phyloP scores from a whole-genome alignment of 2,888 invertebrate species.

The Brachycybe producta region DNA sequence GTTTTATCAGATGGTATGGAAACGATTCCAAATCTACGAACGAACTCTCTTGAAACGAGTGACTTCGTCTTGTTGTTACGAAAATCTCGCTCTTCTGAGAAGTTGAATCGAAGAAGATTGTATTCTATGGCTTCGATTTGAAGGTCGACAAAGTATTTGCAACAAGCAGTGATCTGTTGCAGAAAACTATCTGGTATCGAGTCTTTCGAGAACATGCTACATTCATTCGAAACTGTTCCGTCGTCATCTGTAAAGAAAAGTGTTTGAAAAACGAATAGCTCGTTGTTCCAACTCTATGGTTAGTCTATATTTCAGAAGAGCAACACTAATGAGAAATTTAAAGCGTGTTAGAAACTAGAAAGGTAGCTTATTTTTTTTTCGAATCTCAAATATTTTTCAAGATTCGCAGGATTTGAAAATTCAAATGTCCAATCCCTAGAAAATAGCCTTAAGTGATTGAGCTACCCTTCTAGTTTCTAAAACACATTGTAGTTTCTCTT shows the following conservation, averaged over 20 bases:
- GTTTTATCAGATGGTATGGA: neutral
- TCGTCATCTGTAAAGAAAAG: neutral
- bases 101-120: conserved; percentile 2
- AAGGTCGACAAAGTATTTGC: neutral
- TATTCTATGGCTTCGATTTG: conserved; percentile 3
- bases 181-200: neutral
- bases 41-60: neutral
- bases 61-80: neutral
- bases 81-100: neutral
- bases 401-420: neutral
- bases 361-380: neutral
- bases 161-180: neutral
- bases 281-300: neutral
- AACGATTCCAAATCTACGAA: neutral
- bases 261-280: neutral
- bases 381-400: neutral
- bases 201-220: neutral
- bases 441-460: too few species aligned
- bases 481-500: too few species aligned
- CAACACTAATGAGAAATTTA: too few species aligned
- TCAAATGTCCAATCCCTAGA: neutral
- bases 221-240: neutral
- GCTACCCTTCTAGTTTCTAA: too few species aligned
- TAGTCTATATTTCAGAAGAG: too few species aligned
- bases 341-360: neutral